Base-by-base conservation (phyloP, 1,140 invertebrate genomes). In the Leptinotarsa texana region DNA sequence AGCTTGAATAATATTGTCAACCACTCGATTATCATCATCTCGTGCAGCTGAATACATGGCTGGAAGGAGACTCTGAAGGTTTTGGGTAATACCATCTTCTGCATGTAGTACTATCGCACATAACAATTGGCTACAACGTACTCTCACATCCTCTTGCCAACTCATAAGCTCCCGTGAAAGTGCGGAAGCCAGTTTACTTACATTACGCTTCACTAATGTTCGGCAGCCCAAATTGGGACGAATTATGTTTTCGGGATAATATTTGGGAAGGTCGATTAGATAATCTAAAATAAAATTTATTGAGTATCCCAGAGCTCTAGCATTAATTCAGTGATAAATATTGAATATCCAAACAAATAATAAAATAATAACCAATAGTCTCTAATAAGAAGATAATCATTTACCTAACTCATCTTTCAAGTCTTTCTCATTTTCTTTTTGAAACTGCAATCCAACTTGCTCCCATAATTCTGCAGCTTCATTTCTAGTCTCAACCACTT, bases 381-480 rank as follows among this genome's bases (percentile, higher is more conserved):
- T 42, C 33, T 42, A 42, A 42, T 42, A 11, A 42, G 33, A 42
- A 42, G 33, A 42, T 42, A 42, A 42, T 11, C 47, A 63, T 72
- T 91, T 94, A 84, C 95, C 92, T 75, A 92, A 84, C 83, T 92
- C 89, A 81, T 94, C 91, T 81, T 92, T 93, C 17, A 93, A 82
- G 78, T 95, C 92, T 17, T 89, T 87, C 80, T 94, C 90, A 87
- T 95, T 96, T 85, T 96, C 94, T 66, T 89, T 83, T 71, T 91
- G 86, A 85, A 91, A 96, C 63, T 90, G 89, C 42, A 88, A 77
- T 68, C 94, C 94, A 63, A 89, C 89, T 82, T 88, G 83, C 65
- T 89, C 83, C 94, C 94, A 96, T 4, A 93, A 81, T 4, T 86
- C 80, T 42, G 85, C 80, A 48, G 92, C 89, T 80, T 89, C 83